These are phyloP conservation scores for Leucopternis melanops DNA, from an alignment of 2,113 vertebrate genomes.

Conservation along the genomic window DNA sequence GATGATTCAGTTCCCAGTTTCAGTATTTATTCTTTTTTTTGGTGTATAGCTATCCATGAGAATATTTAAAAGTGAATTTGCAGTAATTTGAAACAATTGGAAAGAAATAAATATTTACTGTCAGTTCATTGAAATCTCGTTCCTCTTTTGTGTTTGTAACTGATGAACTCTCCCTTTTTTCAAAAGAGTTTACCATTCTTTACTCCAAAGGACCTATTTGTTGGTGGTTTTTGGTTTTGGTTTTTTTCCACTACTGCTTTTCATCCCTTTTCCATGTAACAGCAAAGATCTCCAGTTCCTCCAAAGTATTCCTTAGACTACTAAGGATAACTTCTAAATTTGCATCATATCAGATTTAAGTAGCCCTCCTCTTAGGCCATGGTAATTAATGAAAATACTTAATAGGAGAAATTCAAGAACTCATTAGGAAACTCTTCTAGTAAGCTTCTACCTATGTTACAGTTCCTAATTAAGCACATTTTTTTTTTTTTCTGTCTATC, in stretches of 20 bases:
- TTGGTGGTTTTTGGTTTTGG: not conserved
- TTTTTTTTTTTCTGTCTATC: not conserved
- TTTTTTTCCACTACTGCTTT: not conserved
- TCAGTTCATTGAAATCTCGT: not conserved
- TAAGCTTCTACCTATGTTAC: not conserved
- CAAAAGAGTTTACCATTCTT: not conserved
- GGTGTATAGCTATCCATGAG: not conserved
- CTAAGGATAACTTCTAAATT: not conserved
- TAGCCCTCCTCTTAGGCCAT: not conserved
- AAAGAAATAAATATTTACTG: not conserved
- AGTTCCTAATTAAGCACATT: not conserved
- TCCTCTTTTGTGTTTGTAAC: not conserved
- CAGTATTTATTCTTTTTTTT: not conserved
- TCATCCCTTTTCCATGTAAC: not conserved
- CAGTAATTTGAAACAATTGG: not conserved
- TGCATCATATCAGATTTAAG: not conserved
- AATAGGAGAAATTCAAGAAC: not conserved
- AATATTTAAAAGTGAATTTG: not conserved
- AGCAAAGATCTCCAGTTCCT: not conserved
- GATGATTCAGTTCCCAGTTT: not conserved
- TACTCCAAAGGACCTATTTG: not conserved
- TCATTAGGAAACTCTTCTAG: not conserved
- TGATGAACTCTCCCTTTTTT: not conserved
- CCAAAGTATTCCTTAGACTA: not conserved
- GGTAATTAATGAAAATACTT: not conserved